Evolutionary conservation across 2,888 invertebrate species (phyloP), one percentile per base, ranked within the genome.

Genomic region (Ypsolopha sequella): DNA sequence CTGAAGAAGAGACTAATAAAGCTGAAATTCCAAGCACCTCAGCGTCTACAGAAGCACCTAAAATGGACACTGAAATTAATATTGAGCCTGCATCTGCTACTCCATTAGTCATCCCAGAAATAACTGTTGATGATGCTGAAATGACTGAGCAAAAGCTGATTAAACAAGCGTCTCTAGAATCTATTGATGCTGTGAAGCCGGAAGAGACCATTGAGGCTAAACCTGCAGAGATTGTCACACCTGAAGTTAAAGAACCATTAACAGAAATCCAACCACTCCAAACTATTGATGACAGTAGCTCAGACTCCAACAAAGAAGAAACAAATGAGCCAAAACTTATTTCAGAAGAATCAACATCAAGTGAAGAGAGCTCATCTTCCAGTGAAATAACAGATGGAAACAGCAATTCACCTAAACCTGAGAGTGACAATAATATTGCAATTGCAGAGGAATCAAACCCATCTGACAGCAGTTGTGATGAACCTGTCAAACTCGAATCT

Each of bases 301-400:
- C 79, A 24, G 80, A 80, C 58, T 75, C 77, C n/a, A 65, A 56
- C 49, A 59, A 58, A 34, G 81, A 81, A 64, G 80, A 81, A 54
- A 77, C 79, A 43, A 50, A 59, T 53, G 82, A 85, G 45, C 59
- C 66, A 10, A 81, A 81, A 62, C 64, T 68, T 11, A 68, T 74
- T 50, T 70, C 75, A 52, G 84, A 85, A 63, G 70, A 79, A 1
- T 75, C 70, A 46, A 76, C 78, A 44, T 80, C 84, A 39, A 84
- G 80, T 63, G 86, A 85, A 58, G 84, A 84, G 58, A 85, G 80
- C 58, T 85, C 82, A 24, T 81, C 81, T 36, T 82, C 82, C 9
- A 84, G 82, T 68, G 86, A 84, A 51, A 84, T 81, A 51, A 84
- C 78, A 53, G 82, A 84, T 68, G 77, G 77, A 1, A 85, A 80